phyloP scores from a whole-genome alignment of 2,797 vertebrate species.

The Silurus aristotelis region DNA sequence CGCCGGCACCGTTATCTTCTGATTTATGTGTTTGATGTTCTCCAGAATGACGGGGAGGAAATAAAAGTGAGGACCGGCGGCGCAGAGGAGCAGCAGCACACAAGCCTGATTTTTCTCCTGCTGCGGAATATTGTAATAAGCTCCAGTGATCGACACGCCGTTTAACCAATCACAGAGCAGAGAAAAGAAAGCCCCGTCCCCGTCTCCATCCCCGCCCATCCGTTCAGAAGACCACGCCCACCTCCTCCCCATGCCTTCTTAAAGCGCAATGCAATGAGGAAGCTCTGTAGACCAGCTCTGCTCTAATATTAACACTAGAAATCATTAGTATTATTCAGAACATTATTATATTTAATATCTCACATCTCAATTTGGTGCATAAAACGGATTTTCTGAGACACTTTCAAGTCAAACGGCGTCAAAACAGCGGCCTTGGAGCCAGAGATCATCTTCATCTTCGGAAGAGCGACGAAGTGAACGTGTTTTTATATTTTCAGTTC shows the following conservation, averaged over 20 bases:
- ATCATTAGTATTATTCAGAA: not conserved
- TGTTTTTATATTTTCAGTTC: too few species aligned
- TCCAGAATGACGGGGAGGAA: not conserved
- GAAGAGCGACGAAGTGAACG: too few species aligned
- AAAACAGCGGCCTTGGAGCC: too few species aligned
- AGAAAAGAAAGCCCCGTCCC: not conserved
- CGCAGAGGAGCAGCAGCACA: conserved; percentile 56
- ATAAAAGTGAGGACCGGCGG: conserved; percentile 57
- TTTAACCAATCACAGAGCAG: conserved; percentile 40
- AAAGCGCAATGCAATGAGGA: not conserved
- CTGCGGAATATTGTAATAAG: conserved; percentile 57
- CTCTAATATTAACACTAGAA: too few species aligned
- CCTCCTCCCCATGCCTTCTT: conserved; percentile 15
- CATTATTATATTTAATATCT: not conserved
- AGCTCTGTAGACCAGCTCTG: not conserved
- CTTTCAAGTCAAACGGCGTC: too few species aligned
- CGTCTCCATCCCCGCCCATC: conserved; percentile 36
- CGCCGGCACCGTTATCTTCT: conserved; percentile 22
- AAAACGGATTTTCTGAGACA: too few species aligned
- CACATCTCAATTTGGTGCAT: not conserved
- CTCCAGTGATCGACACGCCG: conserved; percentile 54
- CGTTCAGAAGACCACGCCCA: not conserved
- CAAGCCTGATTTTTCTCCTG: conserved; percentile 45
- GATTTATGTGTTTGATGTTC: not conserved
- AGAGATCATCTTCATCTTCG: too few species aligned